These are phyloP conservation scores for Ailurus styani DNA, from an alignment of 2,113 vertebrate species.

Conservation along the genomic window DNA sequence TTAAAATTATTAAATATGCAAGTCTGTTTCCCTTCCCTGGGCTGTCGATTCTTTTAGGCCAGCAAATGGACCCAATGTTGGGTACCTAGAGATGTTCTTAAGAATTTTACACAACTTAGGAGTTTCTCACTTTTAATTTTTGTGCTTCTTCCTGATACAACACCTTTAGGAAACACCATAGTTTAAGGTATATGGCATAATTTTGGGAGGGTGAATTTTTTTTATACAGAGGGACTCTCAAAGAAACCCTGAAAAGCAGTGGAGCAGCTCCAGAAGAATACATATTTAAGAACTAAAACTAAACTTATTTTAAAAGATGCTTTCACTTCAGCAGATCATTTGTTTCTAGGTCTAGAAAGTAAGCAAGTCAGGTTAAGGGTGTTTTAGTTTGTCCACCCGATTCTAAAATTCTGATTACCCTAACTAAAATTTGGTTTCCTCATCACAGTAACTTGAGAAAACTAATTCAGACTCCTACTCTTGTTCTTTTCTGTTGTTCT, in stretches of 20 bases:
- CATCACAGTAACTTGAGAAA: neutral
- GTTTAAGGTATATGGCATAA: neutral
- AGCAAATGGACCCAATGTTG: neutral
- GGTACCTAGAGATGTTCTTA: neutral
- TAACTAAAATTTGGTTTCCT: neutral
- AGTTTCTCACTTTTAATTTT: neutral
- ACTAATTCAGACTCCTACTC: neutral
- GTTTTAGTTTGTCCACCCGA: neutral
- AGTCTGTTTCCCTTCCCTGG: neutral
- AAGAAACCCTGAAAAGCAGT: neutral
- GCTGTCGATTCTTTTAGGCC: neutral
- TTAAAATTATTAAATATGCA: constrained; percentile 1
- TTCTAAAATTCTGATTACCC: neutral
- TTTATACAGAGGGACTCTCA: neutral
- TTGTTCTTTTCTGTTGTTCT: neutral
- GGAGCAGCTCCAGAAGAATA: neutral
- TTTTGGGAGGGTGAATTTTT: neutral
- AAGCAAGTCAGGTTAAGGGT: neutral
- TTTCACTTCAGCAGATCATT: neutral
- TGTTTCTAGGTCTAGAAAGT: neutral
- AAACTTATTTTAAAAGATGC: neutral
- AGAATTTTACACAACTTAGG: neutral
- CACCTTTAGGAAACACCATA: neutral
- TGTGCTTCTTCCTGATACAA: neutral
- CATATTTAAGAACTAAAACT: neutral